These are phyloP conservation scores for Pogonomyrmex californicus DNA, from an alignment of 1,140 invertebrate species.

Conservation along the genomic window DNA sequence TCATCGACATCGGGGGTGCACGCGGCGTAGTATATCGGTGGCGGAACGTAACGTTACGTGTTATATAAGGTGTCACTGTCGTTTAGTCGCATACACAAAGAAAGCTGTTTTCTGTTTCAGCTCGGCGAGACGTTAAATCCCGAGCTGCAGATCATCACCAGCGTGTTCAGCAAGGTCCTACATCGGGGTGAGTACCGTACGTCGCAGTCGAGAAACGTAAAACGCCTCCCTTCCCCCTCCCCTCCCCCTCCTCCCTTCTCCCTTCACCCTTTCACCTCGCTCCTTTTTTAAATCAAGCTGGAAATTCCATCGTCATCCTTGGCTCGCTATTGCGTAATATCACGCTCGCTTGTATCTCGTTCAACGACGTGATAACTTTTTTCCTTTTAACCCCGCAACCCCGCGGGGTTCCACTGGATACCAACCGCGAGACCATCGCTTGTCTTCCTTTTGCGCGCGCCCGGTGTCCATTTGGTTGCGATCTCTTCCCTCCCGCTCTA, in stretches of 20 bases:
- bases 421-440: background rate
- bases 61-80: slow-evolving; percentile 30
- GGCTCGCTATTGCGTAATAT: slow-evolving; percentile 33
- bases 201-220: background rate
- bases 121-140: slow-evolving; percentile 94
- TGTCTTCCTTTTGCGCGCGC: background rate
- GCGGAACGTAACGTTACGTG: background rate
- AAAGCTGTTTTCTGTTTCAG: slow-evolving; percentile 88
- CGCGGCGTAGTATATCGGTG: background rate
- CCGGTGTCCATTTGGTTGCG: background rate
- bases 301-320: slow-evolving; percentile 33
- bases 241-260: too few species aligned
- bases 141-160: slow-evolving; percentile 95
- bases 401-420: background rate
- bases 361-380: slow-evolving; percentile 44
- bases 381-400: background rate
- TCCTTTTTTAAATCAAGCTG: slow-evolving; percentile 38
- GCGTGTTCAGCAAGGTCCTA: slow-evolving; percentile 93
- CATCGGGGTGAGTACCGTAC: slow-evolving; percentile 90
- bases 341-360: slow-evolving; percentile 36
- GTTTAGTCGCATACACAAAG: slow-evolving; percentile 58
- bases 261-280: too few species aligned
- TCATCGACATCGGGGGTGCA: background rate
- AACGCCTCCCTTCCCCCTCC: background rate
- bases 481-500: background rate